A percentile compares a stretch with the other conserved stretches of the same genome.
Evolutionary conservation across 2,113 vertebrate genomes (phyloP).

Genomic region (Cairina moschata): DNA sequence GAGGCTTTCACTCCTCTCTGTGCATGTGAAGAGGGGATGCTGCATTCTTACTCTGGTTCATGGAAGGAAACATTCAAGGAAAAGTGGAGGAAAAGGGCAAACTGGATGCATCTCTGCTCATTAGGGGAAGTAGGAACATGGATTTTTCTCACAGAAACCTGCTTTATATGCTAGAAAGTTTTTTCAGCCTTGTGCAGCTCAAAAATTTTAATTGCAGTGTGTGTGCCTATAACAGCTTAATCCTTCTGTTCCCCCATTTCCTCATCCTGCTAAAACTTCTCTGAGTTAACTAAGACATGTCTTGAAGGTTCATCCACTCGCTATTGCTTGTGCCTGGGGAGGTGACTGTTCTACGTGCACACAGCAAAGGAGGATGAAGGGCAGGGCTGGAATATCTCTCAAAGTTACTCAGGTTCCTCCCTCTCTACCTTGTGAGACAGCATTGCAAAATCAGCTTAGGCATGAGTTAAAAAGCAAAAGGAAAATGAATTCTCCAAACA

Average conservation of each 20-base stretch:
- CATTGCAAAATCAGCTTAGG: background rate
- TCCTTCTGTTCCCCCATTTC: background rate
- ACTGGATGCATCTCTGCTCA: background rate
- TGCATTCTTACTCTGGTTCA: background rate
- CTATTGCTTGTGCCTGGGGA: background rate
- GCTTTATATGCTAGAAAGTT: background rate
- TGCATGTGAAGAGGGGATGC: background rate
- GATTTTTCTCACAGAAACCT: background rate
- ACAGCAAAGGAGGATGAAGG: background rate
- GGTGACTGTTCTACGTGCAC: background rate
- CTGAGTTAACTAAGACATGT: background rate
- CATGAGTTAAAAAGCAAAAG: background rate
- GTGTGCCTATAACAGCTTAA: background rate
- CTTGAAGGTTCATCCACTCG: background rate
- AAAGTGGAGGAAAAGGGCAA: background rate
- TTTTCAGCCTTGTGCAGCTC: background rate
- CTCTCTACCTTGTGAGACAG: background rate
- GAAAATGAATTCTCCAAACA: background rate
- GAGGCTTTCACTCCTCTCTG: background rate
- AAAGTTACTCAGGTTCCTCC: background rate
- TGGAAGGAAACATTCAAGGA: background rate
- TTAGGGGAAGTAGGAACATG: background rate
- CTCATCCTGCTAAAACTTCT: background rate
- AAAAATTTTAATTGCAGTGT: background rate
- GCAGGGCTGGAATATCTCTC: background rate